Conservation (phyloP, 2,888 invertebrate genomes). For the Phlogophora meticulosa region DNA sequence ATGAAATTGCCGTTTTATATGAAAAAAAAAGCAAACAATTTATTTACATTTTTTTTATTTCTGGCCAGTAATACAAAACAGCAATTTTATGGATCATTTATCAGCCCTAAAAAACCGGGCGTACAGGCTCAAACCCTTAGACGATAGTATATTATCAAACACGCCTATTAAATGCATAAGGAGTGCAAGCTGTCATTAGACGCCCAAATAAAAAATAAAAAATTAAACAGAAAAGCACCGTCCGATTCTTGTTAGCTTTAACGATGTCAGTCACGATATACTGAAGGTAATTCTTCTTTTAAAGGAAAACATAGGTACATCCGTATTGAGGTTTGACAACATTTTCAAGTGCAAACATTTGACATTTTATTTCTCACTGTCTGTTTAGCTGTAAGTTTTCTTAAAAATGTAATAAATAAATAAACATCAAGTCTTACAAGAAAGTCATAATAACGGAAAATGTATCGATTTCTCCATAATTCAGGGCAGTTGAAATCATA, state of each 20-base stretch:
- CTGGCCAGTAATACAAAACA: no score
- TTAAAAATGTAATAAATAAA: no score
- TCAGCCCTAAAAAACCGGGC: no score
- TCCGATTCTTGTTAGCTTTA: slow-evolving; percentile 64
- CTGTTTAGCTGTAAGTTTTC: no score
- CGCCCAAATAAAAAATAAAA: slow-evolving; percentile 62
- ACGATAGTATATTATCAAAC: no score
- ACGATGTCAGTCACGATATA: slow-evolving; percentile 65
- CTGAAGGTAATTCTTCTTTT: slow-evolving; percentile 21
- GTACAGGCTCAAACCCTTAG: no score
- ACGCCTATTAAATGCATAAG: slow-evolving; percentile 32
- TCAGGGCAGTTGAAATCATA: slow-evolving; percentile 11
- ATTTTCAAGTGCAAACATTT: not conserved
- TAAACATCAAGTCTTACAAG: not conserved
- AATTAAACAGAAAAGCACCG: slow-evolving; percentile 64
- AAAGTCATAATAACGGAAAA: slow-evolving; percentile 1
- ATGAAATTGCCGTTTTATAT: no score
- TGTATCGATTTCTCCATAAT: slow-evolving; percentile 17
- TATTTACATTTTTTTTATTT: no score
- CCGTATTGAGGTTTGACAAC: not conserved
- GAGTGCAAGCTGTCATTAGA: slow-evolving; percentile 61
- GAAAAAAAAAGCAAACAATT: no score
- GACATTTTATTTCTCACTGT: no score
- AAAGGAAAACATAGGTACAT: not conserved
- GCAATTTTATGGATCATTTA: no score